Conservation (phyloP, 2,113 vertebrate genomes). For the Calyptomena viridis region DNA sequence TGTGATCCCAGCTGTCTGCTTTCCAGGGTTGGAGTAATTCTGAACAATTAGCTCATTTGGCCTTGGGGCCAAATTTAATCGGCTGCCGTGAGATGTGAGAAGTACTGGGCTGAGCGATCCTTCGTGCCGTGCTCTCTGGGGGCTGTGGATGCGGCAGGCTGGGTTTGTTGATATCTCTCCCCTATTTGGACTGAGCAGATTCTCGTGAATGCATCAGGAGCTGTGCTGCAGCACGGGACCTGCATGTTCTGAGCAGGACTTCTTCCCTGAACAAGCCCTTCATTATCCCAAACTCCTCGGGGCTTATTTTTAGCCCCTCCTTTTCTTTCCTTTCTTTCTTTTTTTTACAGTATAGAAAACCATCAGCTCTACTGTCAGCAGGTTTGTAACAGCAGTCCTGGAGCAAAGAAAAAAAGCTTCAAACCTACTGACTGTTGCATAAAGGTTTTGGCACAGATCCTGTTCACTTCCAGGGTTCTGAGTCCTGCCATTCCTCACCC, state of each 20-base stretch:
- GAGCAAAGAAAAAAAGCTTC: background rate
- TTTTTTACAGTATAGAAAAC: background rate
- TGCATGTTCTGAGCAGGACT: background rate
- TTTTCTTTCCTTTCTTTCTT: background rate
- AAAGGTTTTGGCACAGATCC: background rate
- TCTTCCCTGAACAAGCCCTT: background rate
- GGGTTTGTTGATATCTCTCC: background rate
- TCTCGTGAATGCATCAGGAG: background rate
- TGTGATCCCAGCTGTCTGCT: background rate
- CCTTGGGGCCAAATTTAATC: background rate
- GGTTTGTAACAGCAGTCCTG: background rate
- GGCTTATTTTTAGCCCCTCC: slow-evolving; percentile 37
- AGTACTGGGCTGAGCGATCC: background rate
- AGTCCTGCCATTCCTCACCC: background rate
- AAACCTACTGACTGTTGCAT: background rate
- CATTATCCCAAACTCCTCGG: background rate
- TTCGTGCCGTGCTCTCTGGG: background rate
- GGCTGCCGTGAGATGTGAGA: background rate
- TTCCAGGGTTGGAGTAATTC: background rate
- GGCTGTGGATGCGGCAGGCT: background rate
- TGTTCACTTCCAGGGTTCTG: background rate
- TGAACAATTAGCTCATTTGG: background rate
- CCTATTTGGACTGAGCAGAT: background rate
- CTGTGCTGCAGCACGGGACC: accelerated
- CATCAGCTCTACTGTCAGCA: background rate